Evolutionary conservation across 2,113 vertebrate genomes (phyloP).

Genomic region (Cyprinus carpio): DNA sequence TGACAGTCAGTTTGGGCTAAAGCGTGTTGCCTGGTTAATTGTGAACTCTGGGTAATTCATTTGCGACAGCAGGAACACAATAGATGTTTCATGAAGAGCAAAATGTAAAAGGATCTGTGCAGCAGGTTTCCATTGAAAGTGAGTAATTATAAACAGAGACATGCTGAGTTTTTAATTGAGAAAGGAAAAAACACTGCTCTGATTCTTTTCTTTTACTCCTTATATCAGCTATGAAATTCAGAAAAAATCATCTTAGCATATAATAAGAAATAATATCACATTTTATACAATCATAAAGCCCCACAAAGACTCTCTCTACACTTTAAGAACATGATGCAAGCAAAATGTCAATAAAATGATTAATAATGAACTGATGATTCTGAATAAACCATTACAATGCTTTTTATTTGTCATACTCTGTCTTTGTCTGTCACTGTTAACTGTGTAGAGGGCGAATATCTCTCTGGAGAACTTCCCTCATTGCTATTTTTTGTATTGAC

Average conservation of each 20-base stretch:
- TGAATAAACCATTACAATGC: not conserved
- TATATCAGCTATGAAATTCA: too few relatives aligned
- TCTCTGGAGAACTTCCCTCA: not conserved
- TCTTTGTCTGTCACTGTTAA: not conserved
- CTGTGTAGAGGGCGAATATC: not conserved
- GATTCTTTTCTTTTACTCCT: not conserved
- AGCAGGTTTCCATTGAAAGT: not conserved
- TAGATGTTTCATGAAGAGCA: not conserved
- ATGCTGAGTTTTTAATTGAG: slow-evolving; percentile 12
- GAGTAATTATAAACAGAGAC: too few relatives aligned
- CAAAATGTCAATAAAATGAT: not conserved
- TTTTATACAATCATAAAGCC: too few relatives aligned
- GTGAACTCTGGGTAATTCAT: slow-evolving; percentile 1
- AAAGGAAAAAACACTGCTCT: not conserved
- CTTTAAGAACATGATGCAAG: too few relatives aligned
- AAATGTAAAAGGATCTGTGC: not conserved
- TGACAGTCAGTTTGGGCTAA: not conserved
- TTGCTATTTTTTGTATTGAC: not conserved
- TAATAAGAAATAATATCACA: too few relatives aligned
- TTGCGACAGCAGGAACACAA: not conserved
- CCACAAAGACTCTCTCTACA: not conserved
- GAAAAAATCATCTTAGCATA: too few relatives aligned
- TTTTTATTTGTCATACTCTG: not conserved
- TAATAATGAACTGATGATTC: not conserved
- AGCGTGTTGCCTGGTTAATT: not conserved